Evolutionary conservation across 2,797 vertebrate species (phyloP).

Genomic region (Microcaecilia unicolor): DNA sequence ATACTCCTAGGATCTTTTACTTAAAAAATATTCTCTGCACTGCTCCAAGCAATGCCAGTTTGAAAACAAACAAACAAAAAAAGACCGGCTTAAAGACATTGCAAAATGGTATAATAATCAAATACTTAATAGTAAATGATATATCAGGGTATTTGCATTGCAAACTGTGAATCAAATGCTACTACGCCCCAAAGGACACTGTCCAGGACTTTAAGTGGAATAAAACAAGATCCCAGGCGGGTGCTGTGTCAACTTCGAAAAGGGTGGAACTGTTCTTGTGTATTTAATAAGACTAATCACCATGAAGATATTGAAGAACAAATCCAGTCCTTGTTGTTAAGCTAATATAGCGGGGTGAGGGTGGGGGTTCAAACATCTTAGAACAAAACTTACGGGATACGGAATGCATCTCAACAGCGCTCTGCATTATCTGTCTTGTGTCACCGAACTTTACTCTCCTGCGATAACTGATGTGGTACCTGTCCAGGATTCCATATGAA

Average conservation of each 20-base stretch:
- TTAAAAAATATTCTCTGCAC: slow-evolving; percentile 40
- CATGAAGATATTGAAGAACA: slow-evolving; percentile 25
- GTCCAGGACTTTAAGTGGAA: slow-evolving; percentile 21
- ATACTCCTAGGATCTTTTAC: slow-evolving; percentile 26
- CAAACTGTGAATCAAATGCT: slow-evolving; percentile 64
- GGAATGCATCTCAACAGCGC: neutral
- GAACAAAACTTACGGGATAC: slow-evolving; percentile 20
- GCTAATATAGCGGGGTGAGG: slow-evolving; percentile 13
- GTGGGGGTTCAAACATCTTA: slow-evolving; percentile 25
- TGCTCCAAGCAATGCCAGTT: slow-evolving; percentile 45
- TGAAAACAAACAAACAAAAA: too few species aligned
- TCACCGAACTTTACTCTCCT: slow-evolving; percentile 24
- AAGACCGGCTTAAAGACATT: slow-evolving; percentile 44
- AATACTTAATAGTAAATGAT: slow-evolving; percentile 60
- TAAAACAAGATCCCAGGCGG: slow-evolving; percentile 24
- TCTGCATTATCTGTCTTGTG: slow-evolving; percentile 21
- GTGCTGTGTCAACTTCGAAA: slow-evolving; percentile 9
- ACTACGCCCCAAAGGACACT: slow-evolving; percentile 46
- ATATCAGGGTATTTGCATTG: slow-evolving; percentile 69
- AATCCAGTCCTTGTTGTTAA: slow-evolving; percentile 4
- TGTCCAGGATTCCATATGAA: slow-evolving; percentile 13
- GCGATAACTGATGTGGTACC: slow-evolving; percentile 20
- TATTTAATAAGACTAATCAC: slow-evolving; percentile 39
- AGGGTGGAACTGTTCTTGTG: slow-evolving; percentile 21
- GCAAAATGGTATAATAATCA: slow-evolving; percentile 55